Conservation (phyloP, 2,797 vertebrate genomes). For the Cygnus olor region DNA sequence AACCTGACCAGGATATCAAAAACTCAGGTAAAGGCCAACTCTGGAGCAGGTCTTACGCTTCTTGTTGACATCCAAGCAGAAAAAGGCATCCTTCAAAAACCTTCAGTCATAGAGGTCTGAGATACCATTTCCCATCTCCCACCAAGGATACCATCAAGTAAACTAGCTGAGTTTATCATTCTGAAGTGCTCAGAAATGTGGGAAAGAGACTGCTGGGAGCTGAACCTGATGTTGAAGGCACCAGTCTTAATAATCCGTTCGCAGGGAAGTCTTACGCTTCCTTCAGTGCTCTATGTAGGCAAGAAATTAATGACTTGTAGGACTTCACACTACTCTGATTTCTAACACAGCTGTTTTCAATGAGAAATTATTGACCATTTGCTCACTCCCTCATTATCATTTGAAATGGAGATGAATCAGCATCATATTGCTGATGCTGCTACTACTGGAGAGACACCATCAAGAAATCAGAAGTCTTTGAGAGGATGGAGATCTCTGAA, state of each 20-base stretch:
- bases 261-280: not conserved
- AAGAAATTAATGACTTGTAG: not conserved
- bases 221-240: not conserved
- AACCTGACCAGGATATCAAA: not conserved
- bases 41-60: not conserved
- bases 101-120: not conserved
- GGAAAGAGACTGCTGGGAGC: not conserved
- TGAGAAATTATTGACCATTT: not conserved
- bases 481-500: not conserved
- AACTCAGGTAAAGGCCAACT: not conserved
- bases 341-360: not conserved
- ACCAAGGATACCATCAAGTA: not conserved
- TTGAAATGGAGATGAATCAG: fast-evolving
- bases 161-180: not conserved
- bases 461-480: not conserved
- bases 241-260: not conserved
- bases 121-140: not conserved
- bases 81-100: not conserved
- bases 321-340: not conserved
- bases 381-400: not conserved
- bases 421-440: too few relatives aligned
- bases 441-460: not conserved
- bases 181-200: not conserved
- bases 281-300: not conserved
- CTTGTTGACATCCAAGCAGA: not conserved